These are phyloP conservation scores for Meloidogyne chitwoodi DNA, from an alignment of 1,140 invertebrate genomes.

Conservation along the genomic window DNA sequence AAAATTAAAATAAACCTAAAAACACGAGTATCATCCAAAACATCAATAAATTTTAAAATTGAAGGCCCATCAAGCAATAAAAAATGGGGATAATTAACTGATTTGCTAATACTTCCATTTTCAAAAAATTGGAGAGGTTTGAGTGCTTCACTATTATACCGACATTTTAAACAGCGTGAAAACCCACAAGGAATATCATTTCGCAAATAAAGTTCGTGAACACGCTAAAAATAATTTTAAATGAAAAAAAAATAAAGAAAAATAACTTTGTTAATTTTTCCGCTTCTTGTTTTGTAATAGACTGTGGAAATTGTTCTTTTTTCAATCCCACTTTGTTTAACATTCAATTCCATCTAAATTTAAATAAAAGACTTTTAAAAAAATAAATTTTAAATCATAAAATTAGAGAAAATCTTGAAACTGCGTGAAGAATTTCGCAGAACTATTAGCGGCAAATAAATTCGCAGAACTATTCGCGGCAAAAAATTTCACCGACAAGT, in stretches of 20 bases:
- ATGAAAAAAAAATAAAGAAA: neutral
- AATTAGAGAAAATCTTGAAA: no score
- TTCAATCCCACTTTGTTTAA: conserved; percentile 22
- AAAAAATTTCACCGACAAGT: no score
- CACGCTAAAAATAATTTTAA: conserved; percentile 20
- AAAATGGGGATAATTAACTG: conserved; percentile 16
- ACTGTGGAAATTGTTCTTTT: conserved; percentile 13
- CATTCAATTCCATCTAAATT: conserved; percentile 20
- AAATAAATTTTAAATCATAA: no score
- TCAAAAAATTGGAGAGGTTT: conserved; percentile 18
- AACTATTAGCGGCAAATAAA: no score
- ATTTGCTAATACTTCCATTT: conserved; percentile 12
- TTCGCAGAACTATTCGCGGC: no score
- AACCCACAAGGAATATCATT: conserved; percentile 38
- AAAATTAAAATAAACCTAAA: neutral
- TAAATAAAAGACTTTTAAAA: neutral
- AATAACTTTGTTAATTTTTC: conserved; percentile 29
- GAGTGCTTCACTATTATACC: neutral
- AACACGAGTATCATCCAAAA: conserved; percentile 14
- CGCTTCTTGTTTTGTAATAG: conserved; percentile 25
- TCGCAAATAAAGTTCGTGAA: conserved; percentile 35
- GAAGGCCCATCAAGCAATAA: conserved; percentile 28
- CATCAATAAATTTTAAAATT: conserved; percentile 39
- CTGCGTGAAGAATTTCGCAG: no score
- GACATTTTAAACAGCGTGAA: conserved; percentile 12